A percentile compares a stretch with the other conserved stretches of the same genome.
Evolutionary conservation across 2,888 invertebrate species (phyloP).

Genomic region (Ophonus ardosiacus): DNA sequence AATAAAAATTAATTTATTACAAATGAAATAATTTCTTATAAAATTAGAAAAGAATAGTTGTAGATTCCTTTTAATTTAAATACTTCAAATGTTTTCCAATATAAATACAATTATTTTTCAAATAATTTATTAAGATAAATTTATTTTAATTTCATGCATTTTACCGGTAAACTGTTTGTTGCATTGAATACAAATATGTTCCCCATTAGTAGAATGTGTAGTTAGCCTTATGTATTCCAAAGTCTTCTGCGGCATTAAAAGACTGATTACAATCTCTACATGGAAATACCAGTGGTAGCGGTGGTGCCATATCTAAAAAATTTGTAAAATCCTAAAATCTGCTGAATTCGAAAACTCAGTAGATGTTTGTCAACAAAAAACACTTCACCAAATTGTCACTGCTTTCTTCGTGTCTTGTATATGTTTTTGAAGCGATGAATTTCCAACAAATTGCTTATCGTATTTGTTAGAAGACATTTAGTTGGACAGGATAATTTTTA

Average conservation of each 20-base stretch:
- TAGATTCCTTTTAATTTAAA: too few species aligned
- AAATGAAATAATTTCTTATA: too few species aligned
- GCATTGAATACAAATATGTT: constrained; percentile 76
- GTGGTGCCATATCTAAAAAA: constrained; percentile 69
- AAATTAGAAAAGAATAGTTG: too few species aligned
- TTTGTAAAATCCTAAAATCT: constrained; percentile 70
- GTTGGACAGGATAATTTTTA: too few species aligned
- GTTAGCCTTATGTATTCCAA: constrained; percentile 76
- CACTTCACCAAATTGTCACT: background rate
- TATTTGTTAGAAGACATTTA: constrained; percentile 65
- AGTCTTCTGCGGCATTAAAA: constrained; percentile 76
- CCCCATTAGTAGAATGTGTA: constrained; percentile 74
- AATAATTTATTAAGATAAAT: background rate
- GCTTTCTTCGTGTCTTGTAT: constrained; percentile 36
- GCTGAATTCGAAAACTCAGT: constrained; percentile 57
- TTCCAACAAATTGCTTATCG: constrained; percentile 62
- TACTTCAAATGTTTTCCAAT: too few species aligned
- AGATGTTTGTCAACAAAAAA: constrained; percentile 21
- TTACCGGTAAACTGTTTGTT: constrained; percentile 77
- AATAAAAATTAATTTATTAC: too few species aligned
- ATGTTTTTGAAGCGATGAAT: constrained; percentile 10
- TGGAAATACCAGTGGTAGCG: constrained; percentile 70
- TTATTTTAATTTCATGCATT: background rate
- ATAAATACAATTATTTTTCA: too few species aligned
- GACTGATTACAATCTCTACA: constrained; percentile 76